Percentiles rank a stretch among this genome's conserved stretches.
Conservation (phyloP, 2,888 invertebrate genomes). For the Stenichneumon culpator region DNA sequence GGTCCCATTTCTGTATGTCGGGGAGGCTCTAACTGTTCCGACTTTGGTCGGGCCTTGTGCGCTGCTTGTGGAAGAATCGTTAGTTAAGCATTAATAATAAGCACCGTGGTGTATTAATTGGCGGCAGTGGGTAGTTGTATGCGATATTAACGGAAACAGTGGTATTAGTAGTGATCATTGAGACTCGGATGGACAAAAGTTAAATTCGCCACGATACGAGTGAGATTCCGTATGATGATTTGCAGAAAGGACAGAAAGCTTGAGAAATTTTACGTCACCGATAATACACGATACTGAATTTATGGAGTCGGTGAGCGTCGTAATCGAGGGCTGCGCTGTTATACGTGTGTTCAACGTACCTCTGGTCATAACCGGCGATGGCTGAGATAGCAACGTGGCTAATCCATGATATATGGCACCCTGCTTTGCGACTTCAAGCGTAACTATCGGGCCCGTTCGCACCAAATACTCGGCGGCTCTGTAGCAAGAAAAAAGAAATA, state of each 20-base stretch:
- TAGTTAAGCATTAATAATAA: constrained; percentile 82
- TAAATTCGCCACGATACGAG: not conserved
- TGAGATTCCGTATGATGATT: not conserved
- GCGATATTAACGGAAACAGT: not conserved
- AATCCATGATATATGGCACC: constrained; percentile 99
- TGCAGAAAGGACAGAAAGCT: not conserved
- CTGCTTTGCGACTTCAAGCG: constrained; percentile 98
- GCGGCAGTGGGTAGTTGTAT: not conserved
- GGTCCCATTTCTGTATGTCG: constrained; percentile 74
- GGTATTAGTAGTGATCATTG: not conserved
- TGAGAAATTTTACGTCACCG: not conserved
- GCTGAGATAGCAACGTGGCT: constrained; percentile 96
- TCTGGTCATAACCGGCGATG: constrained; percentile 93
- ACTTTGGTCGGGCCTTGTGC: constrained; percentile 83
- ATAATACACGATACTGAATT: not conserved
- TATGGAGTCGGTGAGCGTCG: not conserved
- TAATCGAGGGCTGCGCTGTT: not conserved
- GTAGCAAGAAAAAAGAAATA: constrained; percentile 63
- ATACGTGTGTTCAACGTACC: constrained; percentile 85
- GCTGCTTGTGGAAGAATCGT: constrained; percentile 79
- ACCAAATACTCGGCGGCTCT: constrained; percentile 98
- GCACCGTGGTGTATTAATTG: constrained; percentile 61
- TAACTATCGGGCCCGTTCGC: constrained; percentile 96
- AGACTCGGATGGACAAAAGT: not conserved
- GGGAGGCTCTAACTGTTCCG: constrained; percentile 82